Percentiles rank a stretch among this genome's conserved stretches.
Evolutionary conservation across 2,888 invertebrate genomes (phyloP).

Genomic region (Volucella zonaria): DNA sequence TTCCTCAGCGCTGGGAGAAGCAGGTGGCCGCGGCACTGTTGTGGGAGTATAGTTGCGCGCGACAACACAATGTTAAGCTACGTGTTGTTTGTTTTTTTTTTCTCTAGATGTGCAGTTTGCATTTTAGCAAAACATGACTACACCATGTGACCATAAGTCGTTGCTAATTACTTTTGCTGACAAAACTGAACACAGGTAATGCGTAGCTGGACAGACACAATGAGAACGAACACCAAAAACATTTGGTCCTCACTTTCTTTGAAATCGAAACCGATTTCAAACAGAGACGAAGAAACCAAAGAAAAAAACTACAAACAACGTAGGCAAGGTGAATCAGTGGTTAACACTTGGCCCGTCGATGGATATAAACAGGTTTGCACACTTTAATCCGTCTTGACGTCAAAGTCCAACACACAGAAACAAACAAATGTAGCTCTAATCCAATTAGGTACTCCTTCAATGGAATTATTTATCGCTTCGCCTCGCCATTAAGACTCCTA

Average conservation of each 20-base stretch:
- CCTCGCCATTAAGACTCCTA: conserved; percentile 49
- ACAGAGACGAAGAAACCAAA: background rate
- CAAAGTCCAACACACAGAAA: conserved; percentile 34
- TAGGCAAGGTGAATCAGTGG: background rate
- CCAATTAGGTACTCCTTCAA: conserved; percentile 34
- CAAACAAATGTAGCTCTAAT: conserved; percentile 16
- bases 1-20: background rate
- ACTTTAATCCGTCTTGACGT: conserved; percentile 44
- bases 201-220: background rate
- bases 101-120: background rate
- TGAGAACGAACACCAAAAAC: background rate
- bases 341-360: conserved; percentile 8
- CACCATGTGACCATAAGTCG: conserved; percentile 21
- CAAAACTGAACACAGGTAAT: background rate
- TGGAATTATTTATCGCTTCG: conserved; percentile 34
- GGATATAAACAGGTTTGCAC: conserved; percentile 47
- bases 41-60: background rate
- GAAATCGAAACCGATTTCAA: conserved; percentile 3
- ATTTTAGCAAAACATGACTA: background rate
- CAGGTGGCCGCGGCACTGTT: background rate
- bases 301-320: background rate
- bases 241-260: conserved; percentile 11
- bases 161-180: conserved; percentile 8
- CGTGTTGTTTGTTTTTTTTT: conserved; percentile 36
- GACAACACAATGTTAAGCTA: background rate